These are phyloP conservation scores for Chloebia gouldiae DNA, from an alignment of 2,113 vertebrate species.

Conservation along the genomic window DNA sequence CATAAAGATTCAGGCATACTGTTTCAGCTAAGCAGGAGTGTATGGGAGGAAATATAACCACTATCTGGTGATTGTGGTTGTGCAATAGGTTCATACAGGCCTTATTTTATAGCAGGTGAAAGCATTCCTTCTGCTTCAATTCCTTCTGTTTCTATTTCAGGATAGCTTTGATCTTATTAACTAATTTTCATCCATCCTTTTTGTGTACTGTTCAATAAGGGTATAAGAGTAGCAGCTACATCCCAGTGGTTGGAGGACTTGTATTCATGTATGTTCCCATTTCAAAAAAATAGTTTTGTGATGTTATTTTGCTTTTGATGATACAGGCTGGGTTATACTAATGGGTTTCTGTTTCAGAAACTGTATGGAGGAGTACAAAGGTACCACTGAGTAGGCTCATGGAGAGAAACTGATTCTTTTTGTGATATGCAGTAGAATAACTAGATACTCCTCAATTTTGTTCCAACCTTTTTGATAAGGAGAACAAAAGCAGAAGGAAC, in stretches of 20 bases:
- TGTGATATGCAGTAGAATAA: not conserved
- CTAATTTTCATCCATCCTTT: not conserved
- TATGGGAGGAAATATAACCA: not conserved
- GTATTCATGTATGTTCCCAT: not conserved
- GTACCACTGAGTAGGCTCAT: not conserved
- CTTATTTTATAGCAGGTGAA: not conserved
- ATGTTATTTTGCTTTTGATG: not conserved
- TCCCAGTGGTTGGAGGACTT: not conserved
- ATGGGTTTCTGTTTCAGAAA: not conserved
- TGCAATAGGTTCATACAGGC: not conserved
- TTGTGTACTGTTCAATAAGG: not conserved
- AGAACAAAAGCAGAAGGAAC: not conserved
- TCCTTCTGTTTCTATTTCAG: constrained; percentile 49
- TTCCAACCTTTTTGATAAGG: not conserved
- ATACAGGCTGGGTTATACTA: not conserved
- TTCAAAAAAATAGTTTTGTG: not conserved
- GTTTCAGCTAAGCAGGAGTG: not conserved
- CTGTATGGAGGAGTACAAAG: not conserved
- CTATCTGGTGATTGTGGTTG: not conserved
- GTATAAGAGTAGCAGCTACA: not conserved
- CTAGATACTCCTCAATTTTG: not conserved
- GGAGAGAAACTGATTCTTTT: not conserved
- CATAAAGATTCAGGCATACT: not conserved
- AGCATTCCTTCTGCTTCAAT: constrained; percentile 8
- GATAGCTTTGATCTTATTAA: constrained; percentile 3